These are phyloP conservation scores for Parnassius orleans DNA, from an alignment of 2,888 invertebrate genomes.

Conservation along the genomic window DNA sequence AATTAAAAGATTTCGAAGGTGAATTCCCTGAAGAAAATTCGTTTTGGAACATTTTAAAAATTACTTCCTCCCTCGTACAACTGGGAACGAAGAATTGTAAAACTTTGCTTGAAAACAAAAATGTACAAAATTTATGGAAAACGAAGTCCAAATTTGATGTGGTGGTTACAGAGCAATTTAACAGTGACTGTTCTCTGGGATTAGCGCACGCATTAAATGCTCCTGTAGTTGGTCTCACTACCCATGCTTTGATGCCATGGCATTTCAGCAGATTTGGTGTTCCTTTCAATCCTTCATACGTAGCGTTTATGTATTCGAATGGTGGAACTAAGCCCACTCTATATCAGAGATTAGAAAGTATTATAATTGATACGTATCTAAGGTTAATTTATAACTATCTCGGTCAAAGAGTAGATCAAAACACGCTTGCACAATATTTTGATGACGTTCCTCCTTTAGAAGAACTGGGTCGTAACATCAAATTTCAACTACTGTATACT, in stretches of 20 bases:
- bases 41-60: constrained; percentile 39
- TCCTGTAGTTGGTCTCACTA: constrained; percentile 81
- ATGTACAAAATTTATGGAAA: constrained; percentile 58
- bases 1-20: constrained; percentile 40
- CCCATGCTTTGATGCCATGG: constrained; percentile 82
- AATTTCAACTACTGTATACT: constrained; percentile 80
- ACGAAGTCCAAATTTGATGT: constrained; percentile 82
- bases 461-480: constrained; percentile 76
- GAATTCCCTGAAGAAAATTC: constrained; percentile 41
- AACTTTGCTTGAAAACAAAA: constrained; percentile 49
- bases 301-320: constrained; percentile 73
- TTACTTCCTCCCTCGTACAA: neutral
- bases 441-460: constrained; percentile 74
- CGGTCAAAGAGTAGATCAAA: constrained; percentile 51
- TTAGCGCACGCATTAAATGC: constrained; percentile 82
- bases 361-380: constrained; percentile 47
- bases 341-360: constrained; percentile 54
- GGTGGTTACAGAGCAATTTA: constrained; percentile 85
- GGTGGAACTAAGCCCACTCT: constrained; percentile 62
- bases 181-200: constrained; percentile 85
- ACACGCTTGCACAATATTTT: constrained; percentile 57
- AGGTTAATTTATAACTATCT: constrained; percentile 42
- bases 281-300: constrained; percentile 80
- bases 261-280: constrained; percentile 77
- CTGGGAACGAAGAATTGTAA: constrained; percentile 49